Conservation (phyloP, 1,140 invertebrate species). For the Drosophila novamexicana region DNA sequence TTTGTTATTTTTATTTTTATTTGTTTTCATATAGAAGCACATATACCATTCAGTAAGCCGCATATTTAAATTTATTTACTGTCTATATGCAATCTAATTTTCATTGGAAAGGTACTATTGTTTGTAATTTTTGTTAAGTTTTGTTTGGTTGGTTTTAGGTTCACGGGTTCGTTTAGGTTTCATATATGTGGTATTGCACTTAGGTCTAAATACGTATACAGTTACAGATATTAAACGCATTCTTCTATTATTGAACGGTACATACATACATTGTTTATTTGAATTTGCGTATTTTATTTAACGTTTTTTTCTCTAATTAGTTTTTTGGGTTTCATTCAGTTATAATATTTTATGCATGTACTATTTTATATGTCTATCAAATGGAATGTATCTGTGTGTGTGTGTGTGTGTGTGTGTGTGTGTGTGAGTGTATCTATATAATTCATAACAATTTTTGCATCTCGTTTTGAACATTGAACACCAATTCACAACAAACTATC, state of each 20-base stretch:
- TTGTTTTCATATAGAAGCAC: background rate
- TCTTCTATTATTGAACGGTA: conserved; percentile 50
- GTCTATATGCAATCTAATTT: conserved; percentile 2
- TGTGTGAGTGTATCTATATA: conserved; percentile 26
- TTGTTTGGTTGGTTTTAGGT: conserved; percentile 38
- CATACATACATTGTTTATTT: conserved; percentile 16
- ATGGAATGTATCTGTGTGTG: conserved; percentile 47
- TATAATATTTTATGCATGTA: conserved; percentile 17
- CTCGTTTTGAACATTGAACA: conserved; percentile 64
- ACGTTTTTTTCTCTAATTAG: conserved; percentile 41
- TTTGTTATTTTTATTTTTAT: background rate
- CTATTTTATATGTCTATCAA: conserved; percentile 23
- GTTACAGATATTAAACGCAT: conserved; percentile 71
- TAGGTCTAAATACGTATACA: conserved; percentile 81
- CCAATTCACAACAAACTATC: conserved; percentile 58
- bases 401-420: conserved; percentile 33
- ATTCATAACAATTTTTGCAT: conserved; percentile 61
- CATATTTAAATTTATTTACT: conserved; percentile 15
- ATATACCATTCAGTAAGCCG: conserved; percentile 1
- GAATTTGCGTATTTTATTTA: conserved; percentile 12
- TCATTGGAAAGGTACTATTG: conserved; percentile 73
- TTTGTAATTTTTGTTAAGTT: conserved; percentile 53
- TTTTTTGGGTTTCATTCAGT: conserved; percentile 21
- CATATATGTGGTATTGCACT: conserved; percentile 72
- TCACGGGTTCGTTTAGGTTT: conserved; percentile 54